phyloP scores from a whole-genome alignment of 2,888 invertebrate genomes.

The Tiliacea citrago region DNA sequence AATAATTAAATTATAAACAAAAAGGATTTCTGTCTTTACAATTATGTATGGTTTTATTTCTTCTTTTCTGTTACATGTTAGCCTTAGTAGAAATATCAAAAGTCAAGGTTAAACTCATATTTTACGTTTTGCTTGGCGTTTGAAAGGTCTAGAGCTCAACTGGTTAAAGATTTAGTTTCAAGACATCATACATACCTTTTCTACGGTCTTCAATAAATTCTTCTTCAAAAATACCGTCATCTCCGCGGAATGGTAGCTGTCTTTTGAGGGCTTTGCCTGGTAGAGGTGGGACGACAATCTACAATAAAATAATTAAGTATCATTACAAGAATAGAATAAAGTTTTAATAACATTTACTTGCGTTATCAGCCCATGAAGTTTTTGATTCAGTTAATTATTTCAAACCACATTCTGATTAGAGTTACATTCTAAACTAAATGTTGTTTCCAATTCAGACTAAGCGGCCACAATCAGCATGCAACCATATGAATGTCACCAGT shows the following conservation, averaged over 20 bases:
- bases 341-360: neutral
- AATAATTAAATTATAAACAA: slow-evolving; percentile 37
- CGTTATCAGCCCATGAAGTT: slow-evolving; percentile 23
- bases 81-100: neutral
- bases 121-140: too few relatives aligned
- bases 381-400: neutral
- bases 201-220: slow-evolving; percentile 99
- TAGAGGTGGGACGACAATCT: slow-evolving; percentile 99
- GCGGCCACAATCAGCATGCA: neutral
- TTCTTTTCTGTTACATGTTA: neutral
- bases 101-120: neutral
- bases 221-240: slow-evolving; percentile 99
- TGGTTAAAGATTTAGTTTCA: neutral
- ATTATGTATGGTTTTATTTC: slow-evolving; percentile 29
- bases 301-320: slow-evolving; percentile 57
- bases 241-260: slow-evolving; percentile 99
- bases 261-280: slow-evolving; percentile 99
- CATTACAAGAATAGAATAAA: neutral
- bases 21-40: neutral
- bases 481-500: slow-evolving; percentile 49
- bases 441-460: neutral
- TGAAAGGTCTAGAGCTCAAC: too few relatives aligned
- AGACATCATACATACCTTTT: slow-evolving; percentile 91
- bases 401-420: neutral
- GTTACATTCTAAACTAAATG: neutral